phyloP scores from a whole-genome alignment of 1,140 invertebrate species.

The Drosophila lowei region DNA sequence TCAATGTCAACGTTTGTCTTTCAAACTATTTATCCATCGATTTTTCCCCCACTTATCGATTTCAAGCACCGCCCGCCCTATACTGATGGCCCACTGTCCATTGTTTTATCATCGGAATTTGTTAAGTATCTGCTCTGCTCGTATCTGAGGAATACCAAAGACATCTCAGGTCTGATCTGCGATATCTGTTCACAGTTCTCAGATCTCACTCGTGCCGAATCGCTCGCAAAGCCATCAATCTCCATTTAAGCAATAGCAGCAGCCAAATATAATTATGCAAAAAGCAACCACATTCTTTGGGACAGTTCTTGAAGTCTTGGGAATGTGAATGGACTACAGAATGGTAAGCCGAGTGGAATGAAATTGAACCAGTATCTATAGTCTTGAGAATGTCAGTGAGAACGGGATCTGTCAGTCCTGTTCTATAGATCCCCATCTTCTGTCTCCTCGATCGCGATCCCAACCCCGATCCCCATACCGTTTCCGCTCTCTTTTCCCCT shows the following conservation, averaged over 20 bases:
- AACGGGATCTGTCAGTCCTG: too few species aligned
- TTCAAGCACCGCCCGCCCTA: too few species aligned
- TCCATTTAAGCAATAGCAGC: too few species aligned
- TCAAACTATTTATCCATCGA: conserved; percentile 16
- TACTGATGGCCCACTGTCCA: neutral
- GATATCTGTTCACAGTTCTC: conserved; percentile 9
- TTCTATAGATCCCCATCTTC: too few species aligned
- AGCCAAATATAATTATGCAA: conserved; percentile 5
- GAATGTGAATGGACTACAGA: too few species aligned
- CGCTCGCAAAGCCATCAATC: too few species aligned
- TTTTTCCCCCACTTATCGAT: neutral
- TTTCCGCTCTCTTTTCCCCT: too few species aligned
- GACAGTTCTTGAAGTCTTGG: conserved; percentile 16
- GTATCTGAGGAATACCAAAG: conserved; percentile 20
- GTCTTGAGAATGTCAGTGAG: too few species aligned
- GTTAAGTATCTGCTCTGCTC: neutral
- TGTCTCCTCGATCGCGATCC: too few species aligned
- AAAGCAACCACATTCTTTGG: conserved; percentile 27
- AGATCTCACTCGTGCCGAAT: too few species aligned
- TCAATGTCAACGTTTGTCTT: conserved; percentile 32
- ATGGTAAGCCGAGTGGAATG: neutral
- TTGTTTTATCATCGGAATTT: conserved; percentile 10
- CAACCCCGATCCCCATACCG: neutral
- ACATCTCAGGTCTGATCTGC: conserved; percentile 7
- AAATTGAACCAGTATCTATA: neutral